Conservation (phyloP, 92 coral and sea anemone genomes). For the Actinernus sp. region DNA sequence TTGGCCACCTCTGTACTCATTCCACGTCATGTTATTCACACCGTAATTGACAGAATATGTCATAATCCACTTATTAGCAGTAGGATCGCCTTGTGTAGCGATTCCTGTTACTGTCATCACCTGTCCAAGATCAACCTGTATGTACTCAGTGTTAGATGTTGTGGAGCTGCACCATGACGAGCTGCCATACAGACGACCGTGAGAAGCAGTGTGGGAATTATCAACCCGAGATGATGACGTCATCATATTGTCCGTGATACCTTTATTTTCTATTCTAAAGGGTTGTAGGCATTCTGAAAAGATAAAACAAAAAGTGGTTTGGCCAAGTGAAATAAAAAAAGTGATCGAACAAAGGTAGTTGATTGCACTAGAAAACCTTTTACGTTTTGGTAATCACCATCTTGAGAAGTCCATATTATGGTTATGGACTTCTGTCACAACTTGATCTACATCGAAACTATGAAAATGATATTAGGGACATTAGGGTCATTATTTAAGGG, state of each 20-base stretch:
- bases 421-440: no score
- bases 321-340: no score
- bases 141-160: constrained; percentile 9
- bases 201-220: constrained; percentile 12
- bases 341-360: no score
- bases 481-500: no score
- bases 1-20: not conserved
- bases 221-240: constrained; percentile 13
- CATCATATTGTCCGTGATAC: not conserved
- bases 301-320: not conserved
- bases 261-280: constrained; percentile 18
- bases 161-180: constrained; percentile 48
- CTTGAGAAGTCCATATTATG: no score
- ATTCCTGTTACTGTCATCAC: constrained; percentile 34
- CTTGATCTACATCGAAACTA: no score
- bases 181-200: constrained; percentile 34
- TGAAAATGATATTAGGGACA: no score
- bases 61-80: constrained; percentile 5
- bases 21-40: not conserved
- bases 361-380: no score
- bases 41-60: constrained; percentile 17
- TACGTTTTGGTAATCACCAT: no score
- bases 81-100: constrained; percentile 35
- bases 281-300: constrained; percentile 16
- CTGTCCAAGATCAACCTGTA: constrained; percentile 40